phyloP scores from a whole-genome alignment of 2,113 vertebrate genomes.

The Cairina moschata region DNA sequence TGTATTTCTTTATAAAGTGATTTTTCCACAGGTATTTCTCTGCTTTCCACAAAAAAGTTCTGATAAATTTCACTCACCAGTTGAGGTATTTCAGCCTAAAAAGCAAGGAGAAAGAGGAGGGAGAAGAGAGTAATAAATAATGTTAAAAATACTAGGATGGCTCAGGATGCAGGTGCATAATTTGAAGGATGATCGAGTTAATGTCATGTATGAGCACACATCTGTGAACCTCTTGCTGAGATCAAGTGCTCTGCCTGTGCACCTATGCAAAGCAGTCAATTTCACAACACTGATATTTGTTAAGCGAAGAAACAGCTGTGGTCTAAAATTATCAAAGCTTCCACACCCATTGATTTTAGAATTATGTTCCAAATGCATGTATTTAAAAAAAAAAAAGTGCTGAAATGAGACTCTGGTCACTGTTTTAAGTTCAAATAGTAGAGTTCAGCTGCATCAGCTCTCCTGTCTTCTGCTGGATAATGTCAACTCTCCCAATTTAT shows the following conservation, averaged over 20 bases:
- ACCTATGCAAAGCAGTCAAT: not conserved
- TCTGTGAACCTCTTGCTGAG: not conserved
- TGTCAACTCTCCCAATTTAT: not conserved
- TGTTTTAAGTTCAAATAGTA: not conserved
- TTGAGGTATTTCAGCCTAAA: slow-evolving; percentile 94
- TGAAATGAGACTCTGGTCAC: not conserved
- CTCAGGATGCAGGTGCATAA: not conserved
- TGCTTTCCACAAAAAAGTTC: slow-evolving; percentile 96
- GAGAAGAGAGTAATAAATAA: not conserved
- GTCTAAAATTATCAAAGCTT: not conserved
- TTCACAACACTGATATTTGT: not conserved
- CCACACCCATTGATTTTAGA: not conserved
- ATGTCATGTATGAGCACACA: not conserved
- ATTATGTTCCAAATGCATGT: not conserved
- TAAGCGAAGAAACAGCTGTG: not conserved
- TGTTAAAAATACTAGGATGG: not conserved
- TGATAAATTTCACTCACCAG: slow-evolving; percentile 98
- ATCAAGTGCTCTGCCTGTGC: not conserved
- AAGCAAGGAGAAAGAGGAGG: not conserved
- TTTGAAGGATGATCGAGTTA: not conserved
- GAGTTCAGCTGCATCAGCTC: not conserved
- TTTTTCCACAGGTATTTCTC: slow-evolving; percentile 96
- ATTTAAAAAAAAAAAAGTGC: not conserved
- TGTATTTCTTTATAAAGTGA: slow-evolving; percentile 96
- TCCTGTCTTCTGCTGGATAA: not conserved